A percentile compares a stretch with the other conserved stretches of the same genome.
Evolutionary conservation across 2,797 vertebrate genomes (phyloP).

Genomic region (Gymnothorax javanicus): DNA sequence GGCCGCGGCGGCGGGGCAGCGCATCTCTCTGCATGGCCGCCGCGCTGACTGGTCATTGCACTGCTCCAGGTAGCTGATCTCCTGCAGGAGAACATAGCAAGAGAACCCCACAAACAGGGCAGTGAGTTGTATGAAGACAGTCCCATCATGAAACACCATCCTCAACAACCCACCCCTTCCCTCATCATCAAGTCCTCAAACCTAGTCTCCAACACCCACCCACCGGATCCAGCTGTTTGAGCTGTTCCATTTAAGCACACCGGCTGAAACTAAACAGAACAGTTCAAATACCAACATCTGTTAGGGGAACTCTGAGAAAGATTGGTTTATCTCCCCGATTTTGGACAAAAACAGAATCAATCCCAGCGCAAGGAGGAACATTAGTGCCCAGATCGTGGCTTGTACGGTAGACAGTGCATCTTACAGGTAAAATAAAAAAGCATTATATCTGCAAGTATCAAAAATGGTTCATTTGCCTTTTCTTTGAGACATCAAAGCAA

Average conservation of each 20-base stretch:
- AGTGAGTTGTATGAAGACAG: not conserved
- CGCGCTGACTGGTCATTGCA: conserved; percentile 91
- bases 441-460: not conserved
- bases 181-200: too few species aligned
- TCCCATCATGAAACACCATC: too few species aligned
- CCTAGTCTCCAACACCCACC: too few species aligned
- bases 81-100: conserved; percentile 60
- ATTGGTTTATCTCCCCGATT: too few species aligned
- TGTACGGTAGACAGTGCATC: not conserved
- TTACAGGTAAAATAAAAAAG: not conserved
- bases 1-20: conserved; percentile 78
- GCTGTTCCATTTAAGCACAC: too few species aligned
- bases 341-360: not conserved
- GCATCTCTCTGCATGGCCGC: conserved; percentile 85
- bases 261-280: too few species aligned
- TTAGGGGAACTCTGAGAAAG: too few species aligned
- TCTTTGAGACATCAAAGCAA: not conserved
- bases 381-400: not conserved
- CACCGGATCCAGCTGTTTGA: too few species aligned
- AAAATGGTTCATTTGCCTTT: not conserved
- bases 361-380: not conserved
- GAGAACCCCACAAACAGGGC: conserved; percentile 13
- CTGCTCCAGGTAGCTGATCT: conserved; percentile 61
- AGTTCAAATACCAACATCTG: too few species aligned
- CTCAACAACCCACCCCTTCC: too few species aligned